Percentiles rank a stretch among this genome's conserved stretches.
Evolutionary conservation across 2,888 invertebrate species (phyloP).

Genomic region (Erebia epiphron): DNA sequence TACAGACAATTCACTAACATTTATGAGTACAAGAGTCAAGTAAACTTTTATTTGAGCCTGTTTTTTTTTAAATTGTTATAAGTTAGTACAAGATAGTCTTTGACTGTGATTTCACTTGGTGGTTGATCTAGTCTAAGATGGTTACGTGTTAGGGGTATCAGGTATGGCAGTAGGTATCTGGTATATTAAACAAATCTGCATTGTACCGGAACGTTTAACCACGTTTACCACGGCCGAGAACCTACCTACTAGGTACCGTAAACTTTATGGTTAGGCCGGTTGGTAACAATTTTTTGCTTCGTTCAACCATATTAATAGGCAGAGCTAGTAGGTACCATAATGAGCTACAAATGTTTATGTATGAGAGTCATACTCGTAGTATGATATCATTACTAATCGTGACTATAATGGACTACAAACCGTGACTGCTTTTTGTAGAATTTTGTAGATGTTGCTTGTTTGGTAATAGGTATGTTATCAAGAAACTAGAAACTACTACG

Average conservation of each 20-base stretch:
- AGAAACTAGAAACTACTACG: background rate
- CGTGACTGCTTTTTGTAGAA: slow-evolving; percentile 6
- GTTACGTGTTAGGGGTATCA: no score
- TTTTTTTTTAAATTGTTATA: no score
- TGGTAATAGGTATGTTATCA: background rate
- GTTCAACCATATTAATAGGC: background rate
- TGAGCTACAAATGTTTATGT: slow-evolving; percentile 1
- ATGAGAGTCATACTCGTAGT: background rate
- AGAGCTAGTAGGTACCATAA: slow-evolving; percentile 7
- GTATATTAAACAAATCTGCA: no score
- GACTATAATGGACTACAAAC: slow-evolving; percentile 5
- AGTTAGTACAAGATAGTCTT: no score
- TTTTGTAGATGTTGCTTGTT: background rate
- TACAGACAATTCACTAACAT: no score
- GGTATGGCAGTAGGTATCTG: no score
- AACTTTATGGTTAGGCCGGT: background rate
- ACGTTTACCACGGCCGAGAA: no score
- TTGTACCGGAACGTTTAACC: no score
- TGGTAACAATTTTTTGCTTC: background rate
- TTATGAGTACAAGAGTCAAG: background rate
- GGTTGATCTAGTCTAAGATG: no score
- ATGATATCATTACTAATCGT: slow-evolving; percentile 10
- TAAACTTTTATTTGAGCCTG: no score
- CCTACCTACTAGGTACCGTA: no score
- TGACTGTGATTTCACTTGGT: no score